Evolutionary conservation across 2,797 vertebrate genomes (phyloP).

Genomic region (Aeoliscus strigatus): DNA sequence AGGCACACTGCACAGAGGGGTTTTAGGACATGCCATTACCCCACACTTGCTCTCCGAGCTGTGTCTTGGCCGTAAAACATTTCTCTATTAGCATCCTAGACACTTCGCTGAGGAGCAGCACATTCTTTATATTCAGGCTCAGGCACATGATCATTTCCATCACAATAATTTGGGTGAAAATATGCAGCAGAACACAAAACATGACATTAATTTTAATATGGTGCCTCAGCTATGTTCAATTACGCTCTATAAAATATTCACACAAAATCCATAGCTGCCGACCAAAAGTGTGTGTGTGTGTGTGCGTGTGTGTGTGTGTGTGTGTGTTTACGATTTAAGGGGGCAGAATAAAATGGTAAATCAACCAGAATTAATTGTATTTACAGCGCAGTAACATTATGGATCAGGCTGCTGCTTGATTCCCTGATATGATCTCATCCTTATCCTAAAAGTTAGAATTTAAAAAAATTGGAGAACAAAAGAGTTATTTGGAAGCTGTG

Average conservation of each 20-base stretch:
- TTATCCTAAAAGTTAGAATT: too few species aligned
- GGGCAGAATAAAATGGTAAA: too few species aligned
- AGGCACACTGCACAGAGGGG: slow-evolving; percentile 17
- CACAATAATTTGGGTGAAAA: slow-evolving; percentile 68
- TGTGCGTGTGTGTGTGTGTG: background rate
- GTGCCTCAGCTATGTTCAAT: slow-evolving; percentile 63
- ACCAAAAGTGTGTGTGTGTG: slow-evolving; percentile 1
- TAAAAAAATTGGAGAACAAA: too few species aligned
- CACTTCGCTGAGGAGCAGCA: slow-evolving; percentile 47
- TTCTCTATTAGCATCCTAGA: slow-evolving; percentile 62
- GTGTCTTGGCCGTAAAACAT: slow-evolving; percentile 64
- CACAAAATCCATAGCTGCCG: slow-evolving; percentile 41
- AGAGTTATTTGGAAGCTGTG: too few species aligned
- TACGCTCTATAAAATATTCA: slow-evolving; percentile 74
- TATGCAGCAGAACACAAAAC: slow-evolving; percentile 68
- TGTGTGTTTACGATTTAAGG: too few species aligned
- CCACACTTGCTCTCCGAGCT: slow-evolving; percentile 28
- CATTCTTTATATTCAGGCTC: slow-evolving; percentile 60
- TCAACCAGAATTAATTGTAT: too few species aligned
- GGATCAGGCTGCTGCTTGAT: too few species aligned
- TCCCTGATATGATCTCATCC: too few species aligned
- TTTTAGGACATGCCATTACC: slow-evolving; percentile 41
- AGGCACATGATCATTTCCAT: slow-evolving; percentile 69
- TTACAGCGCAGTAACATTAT: too few species aligned
- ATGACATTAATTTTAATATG: slow-evolving; percentile 73